Evolutionary conservation across 2,113 vertebrate species (phyloP).

Genomic region (Chiloscyllium plagiosum): DNA sequence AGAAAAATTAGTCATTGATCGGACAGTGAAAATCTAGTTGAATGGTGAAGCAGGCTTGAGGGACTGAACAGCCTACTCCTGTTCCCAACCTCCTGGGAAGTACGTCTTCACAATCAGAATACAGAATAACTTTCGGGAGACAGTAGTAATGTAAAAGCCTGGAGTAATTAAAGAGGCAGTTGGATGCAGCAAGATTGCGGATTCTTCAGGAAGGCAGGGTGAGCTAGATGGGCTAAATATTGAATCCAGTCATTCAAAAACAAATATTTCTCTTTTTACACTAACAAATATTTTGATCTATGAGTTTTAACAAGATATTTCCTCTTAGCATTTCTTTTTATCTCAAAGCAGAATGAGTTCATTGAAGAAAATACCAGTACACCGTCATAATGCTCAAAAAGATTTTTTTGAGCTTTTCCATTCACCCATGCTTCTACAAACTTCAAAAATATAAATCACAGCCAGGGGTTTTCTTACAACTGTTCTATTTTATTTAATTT

Average conservation of each 20-base stretch:
- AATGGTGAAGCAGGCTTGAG: background rate
- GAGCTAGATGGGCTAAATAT: background rate
- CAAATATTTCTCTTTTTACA: background rate
- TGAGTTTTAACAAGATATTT: background rate
- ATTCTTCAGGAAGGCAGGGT: background rate
- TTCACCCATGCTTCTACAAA: background rate
- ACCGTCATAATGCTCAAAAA: background rate
- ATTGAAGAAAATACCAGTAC: background rate
- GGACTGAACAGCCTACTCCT: background rate
- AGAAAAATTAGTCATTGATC: background rate
- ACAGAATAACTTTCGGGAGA: background rate
- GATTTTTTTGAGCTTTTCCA: background rate
- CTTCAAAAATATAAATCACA: background rate
- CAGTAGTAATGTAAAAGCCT: background rate
- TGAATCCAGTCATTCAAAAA: background rate
- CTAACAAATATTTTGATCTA: background rate
- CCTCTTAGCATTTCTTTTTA: background rate
- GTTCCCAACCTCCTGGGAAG: background rate
- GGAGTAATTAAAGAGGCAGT: background rate
- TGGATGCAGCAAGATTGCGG: background rate
- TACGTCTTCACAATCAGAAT: background rate
- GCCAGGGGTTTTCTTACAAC: too few species aligned
- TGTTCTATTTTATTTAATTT: background rate
- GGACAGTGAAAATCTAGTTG: background rate
- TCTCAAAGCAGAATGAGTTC: background rate